phyloP scores from a whole-genome alignment of 2,888 invertebrate genomes.

The Aphodius sticticus region DNA sequence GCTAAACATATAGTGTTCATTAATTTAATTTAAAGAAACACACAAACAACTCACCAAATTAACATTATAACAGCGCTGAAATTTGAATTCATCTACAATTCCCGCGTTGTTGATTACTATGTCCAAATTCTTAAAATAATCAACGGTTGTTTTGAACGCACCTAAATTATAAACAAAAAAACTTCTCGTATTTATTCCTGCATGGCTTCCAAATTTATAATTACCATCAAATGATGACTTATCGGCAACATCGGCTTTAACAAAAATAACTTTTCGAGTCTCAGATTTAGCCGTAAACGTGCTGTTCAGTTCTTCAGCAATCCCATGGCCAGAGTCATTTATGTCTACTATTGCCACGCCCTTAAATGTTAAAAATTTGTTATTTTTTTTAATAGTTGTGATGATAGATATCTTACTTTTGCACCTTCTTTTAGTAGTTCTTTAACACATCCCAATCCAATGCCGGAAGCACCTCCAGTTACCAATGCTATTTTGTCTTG shows the following conservation, averaged over 20 bases:
- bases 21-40: not conserved
- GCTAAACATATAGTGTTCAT: not conserved
- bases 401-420: constrained; percentile 63
- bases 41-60: constrained; percentile 27
- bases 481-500: constrained; percentile 78
- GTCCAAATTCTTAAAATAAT: constrained; percentile 26
- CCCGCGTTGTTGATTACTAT: constrained; percentile 71
- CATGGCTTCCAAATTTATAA: not conserved
- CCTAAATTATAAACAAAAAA: constrained; percentile 9
- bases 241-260: constrained; percentile 75
- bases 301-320: not conserved
- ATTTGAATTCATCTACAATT: constrained; percentile 75
- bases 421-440: constrained; percentile 77
- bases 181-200: not conserved
- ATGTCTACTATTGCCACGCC: not conserved
- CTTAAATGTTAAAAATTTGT: not conserved
- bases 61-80: constrained; percentile 71
- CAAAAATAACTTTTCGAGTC: constrained; percentile 70
- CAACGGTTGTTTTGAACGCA: constrained; percentile 31
- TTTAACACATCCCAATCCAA: constrained; percentile 74
- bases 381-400: not conserved
- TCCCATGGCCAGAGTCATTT: not conserved
- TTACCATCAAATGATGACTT: constrained; percentile 75
- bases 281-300: constrained; percentile 67
- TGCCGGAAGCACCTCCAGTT: constrained; percentile 78